Evolutionary conservation across 1,140 invertebrate genomes (phyloP).

Genomic region (Mercenaria mercenaria): DNA sequence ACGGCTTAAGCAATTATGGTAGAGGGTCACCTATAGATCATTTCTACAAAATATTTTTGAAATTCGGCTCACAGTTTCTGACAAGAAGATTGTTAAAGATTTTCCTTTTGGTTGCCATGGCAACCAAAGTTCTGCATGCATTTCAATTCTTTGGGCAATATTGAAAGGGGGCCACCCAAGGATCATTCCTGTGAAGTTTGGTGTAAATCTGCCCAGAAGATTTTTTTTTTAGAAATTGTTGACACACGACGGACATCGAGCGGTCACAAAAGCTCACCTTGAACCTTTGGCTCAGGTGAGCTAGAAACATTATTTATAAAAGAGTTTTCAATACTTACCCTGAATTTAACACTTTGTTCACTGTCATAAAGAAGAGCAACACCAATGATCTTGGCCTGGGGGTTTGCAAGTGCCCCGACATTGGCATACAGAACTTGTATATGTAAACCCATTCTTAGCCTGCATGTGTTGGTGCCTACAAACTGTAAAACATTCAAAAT

Average conservation of each 20-base stretch:
- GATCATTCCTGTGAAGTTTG: too few species aligned
- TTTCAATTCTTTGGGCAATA: too few species aligned
- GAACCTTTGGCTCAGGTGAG: too few species aligned
- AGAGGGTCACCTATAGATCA: not conserved
- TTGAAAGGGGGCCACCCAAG: too few species aligned
- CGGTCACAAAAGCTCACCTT: too few species aligned
- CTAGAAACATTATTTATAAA: too few species aligned
- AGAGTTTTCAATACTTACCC: too few species aligned
- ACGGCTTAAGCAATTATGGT: not conserved
- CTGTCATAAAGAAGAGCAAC: slow-evolving; percentile 82
- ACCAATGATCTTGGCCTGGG: slow-evolving; percentile 87
- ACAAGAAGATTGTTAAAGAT: too few species aligned
- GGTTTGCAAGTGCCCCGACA: slow-evolving; percentile 86
- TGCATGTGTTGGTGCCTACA: not conserved
- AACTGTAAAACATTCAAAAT: not conserved
- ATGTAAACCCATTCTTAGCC: slow-evolving; percentile 84
- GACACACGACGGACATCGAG: too few species aligned
- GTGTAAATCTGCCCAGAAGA: too few species aligned
- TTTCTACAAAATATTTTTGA: not conserved
- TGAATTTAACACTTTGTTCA: slow-evolving; percentile 51
- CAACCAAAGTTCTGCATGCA: not conserved
- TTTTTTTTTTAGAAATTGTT: too few species aligned
- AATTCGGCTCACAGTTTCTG: too few species aligned
- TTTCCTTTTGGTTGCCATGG: not conserved
- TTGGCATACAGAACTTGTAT: slow-evolving; percentile 87